A percentile compares a stretch with the other conserved stretches of the same genome.
These are phyloP conservation scores for Buceros bicornis DNA, from an alignment of 2,797 vertebrate species.

Conservation along the genomic window DNA sequence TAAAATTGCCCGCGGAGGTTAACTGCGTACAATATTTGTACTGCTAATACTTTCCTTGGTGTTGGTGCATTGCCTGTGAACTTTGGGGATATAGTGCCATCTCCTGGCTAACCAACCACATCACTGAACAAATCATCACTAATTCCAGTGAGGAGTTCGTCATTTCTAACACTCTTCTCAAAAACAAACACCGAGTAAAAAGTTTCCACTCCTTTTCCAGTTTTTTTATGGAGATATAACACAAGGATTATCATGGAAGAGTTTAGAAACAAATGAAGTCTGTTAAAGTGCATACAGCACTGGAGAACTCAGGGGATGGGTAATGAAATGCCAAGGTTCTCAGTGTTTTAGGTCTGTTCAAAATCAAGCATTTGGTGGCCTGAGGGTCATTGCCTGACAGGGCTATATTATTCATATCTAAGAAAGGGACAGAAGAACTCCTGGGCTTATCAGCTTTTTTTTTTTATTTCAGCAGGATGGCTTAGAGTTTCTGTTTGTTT, in stretches of 20 bases:
- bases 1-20: rapidly evolving
- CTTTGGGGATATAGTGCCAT: slow-evolving; percentile 63
- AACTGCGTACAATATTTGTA: background rate
- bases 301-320: background rate
- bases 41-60: rapidly evolving
- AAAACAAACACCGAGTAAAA: background rate
- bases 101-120: slow-evolving; percentile 58
- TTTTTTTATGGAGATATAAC: background rate
- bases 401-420: background rate
- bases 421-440: background rate
- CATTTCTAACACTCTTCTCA: background rate
- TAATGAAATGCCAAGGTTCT: background rate
- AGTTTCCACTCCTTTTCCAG: rapidly evolving
- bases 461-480: background rate
- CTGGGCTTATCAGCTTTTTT: background rate
- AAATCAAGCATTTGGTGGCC: background rate
- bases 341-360: background rate
- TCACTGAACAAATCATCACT: background rate
- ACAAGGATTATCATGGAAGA: background rate
- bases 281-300: background rate
- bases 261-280: rapidly evolving
- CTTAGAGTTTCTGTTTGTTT: background rate
- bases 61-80: background rate
- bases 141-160: background rate
- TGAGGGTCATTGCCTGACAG: background rate